Evolutionary conservation across 1,140 invertebrate species (phyloP).

Genomic region (Lordiphosa clarofinis): DNA sequence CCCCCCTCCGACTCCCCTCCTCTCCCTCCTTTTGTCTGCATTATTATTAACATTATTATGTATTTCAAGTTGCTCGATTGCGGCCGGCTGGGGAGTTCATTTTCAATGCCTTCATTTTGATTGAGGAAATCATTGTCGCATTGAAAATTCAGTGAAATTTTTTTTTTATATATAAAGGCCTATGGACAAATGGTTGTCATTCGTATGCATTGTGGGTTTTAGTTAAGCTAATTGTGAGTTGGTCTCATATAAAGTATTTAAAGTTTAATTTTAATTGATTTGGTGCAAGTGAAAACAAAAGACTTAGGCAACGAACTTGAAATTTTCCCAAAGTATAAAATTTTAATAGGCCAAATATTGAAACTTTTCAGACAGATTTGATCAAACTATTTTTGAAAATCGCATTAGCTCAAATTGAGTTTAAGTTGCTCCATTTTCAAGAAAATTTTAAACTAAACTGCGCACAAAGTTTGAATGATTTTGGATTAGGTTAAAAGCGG

Average conservation of each 20-base stretch:
- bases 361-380: too few relatives aligned
- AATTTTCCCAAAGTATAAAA: too few relatives aligned
- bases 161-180: constrained; percentile 45
- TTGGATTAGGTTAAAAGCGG: too few relatives aligned
- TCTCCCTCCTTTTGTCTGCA: constrained; percentile 9
- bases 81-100: constrained; percentile 18
- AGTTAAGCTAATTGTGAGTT: constrained; percentile 1
- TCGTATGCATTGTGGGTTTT: constrained; percentile 23
- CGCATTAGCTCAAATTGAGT: too few relatives aligned
- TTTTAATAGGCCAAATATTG: too few relatives aligned
- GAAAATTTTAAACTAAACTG: too few relatives aligned
- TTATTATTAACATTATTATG: constrained; percentile 57
- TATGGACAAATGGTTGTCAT: constrained; percentile 38
- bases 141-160: constrained; percentile 77
- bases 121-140: constrained; percentile 71
- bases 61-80: constrained; percentile 36
- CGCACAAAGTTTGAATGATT: too few relatives aligned
- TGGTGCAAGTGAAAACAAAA: constrained; percentile 28
- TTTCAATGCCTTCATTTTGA: constrained; percentile 73
- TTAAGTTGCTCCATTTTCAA: too few relatives aligned
- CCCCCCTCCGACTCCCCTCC: constrained; percentile 12
- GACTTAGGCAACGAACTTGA: constrained; percentile 54
- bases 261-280: constrained; percentile 24
- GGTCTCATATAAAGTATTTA: constrained; percentile 26
- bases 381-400: too few relatives aligned